Base-by-base conservation (phyloP, 1,140 invertebrate genomes). In the Cataglyphis hispanica region DNA sequence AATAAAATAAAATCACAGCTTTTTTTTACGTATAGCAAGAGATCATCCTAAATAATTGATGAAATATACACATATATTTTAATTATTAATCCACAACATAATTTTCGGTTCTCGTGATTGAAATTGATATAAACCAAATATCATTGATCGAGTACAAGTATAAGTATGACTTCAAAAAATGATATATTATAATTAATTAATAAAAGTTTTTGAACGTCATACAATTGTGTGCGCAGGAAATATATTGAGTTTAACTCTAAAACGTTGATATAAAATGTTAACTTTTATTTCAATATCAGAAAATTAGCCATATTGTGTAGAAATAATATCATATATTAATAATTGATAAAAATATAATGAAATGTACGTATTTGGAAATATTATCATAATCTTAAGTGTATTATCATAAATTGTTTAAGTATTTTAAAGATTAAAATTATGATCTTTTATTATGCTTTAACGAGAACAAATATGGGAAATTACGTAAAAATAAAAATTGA, bases 1-100 rank as follows among this genome's bases (percentile, higher is more conserved):
- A 19, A 31, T 72, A 83, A 83, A 83, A 83, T 83, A 72, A 72
- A 81, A 83, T 83, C 78, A 83, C 78, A 83, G 78, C 25, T 83
- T 60, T 50, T 50, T 56, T 56, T 72, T 74, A 83, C 53, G 37
- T 74, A 83, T 31, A 81, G 22, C 43, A 25, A 60, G 69, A 56
- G 50, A 37, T 43, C 31, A 37, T n/a, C n/a, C n/a, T 22, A 43
- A 0, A 70, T 46, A 83, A 83, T 56, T 27, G 60, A n/a, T 46
- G 8, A 83, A 83, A 70, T 80, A 10, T 60, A 58, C n/a, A 31
- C 10, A 60, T 60, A 2, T 56, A 40, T 66, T 67, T 61, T 6
- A 31, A 34, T 13, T 61, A 74, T 19, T 37, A 46, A 37, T 70
- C 7, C 0, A 27, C 10, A 6, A 56, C 3, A 50, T 16, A 50